Evolutionary conservation across 2,888 invertebrate species (phyloP).

Genomic region (Parthenolecanium corni): DNA sequence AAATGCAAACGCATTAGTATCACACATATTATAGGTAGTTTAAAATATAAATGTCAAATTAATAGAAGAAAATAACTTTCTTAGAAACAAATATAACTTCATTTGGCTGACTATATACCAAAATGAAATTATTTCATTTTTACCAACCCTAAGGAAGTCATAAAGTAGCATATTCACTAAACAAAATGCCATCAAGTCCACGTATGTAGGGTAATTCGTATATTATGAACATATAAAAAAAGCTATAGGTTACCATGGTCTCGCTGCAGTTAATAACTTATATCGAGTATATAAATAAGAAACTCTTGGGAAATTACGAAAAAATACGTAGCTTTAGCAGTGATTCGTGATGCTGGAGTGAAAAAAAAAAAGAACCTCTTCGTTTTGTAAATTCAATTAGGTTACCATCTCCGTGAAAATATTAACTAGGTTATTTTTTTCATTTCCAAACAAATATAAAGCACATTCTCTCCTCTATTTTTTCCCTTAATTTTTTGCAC

Average conservation of each 20-base stretch:
- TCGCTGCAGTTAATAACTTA: neutral
- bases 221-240: too few relatives aligned
- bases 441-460: conserved; percentile 17
- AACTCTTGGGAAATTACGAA: conserved; percentile 23
- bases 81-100: too few relatives aligned
- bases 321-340: conserved; percentile 8
- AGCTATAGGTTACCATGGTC: neutral
- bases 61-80: neutral
- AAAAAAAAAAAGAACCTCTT: neutral
- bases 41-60: too few relatives aligned
- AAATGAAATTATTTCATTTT: too few relatives aligned
- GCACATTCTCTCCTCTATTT: neutral
- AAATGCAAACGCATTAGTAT: conserved; percentile 31
- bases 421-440: conserved; percentile 24
- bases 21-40: too few relatives aligned
- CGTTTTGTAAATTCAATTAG: conserved; percentile 22
- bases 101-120: too few relatives aligned
- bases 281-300: conserved; percentile 16
- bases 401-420: conserved; percentile 19
- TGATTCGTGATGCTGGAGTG: conserved; percentile 6
- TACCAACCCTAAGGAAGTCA: too few relatives aligned
- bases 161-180: too few relatives aligned
- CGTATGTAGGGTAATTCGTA: too few relatives aligned
- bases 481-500: neutral
- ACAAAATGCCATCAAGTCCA: too few relatives aligned